Evolutionary conservation across 2,797 vertebrate species (phyloP).

Genomic region (Gobio occitaniae): DNA sequence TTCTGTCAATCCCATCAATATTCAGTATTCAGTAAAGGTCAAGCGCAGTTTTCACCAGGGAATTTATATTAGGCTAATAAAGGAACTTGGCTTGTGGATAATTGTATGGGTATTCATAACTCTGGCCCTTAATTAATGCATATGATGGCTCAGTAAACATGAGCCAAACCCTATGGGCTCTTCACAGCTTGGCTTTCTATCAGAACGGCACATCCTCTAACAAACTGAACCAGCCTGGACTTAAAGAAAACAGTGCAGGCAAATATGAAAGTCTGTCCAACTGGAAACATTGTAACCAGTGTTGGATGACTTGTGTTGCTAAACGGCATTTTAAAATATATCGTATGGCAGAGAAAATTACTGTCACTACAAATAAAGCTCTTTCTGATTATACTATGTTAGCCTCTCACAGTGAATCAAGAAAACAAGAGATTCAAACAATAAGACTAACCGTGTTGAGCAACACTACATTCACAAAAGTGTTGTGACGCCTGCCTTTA

Average conservation of each 20-base stretch:
- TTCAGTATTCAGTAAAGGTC: slow-evolving; percentile 66
- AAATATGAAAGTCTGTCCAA: background rate
- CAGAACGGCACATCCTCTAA: slow-evolving; percentile 9
- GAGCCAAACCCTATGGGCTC: slow-evolving; percentile 72
- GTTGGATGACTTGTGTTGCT: too few species aligned
- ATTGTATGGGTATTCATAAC: slow-evolving; percentile 75
- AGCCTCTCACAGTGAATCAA: too few species aligned
- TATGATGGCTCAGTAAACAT: slow-evolving; percentile 69
- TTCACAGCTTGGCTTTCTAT: slow-evolving; percentile 33
- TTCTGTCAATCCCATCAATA: slow-evolving; percentile 66
- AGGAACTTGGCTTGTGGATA: slow-evolving; percentile 35
- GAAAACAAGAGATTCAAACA: too few species aligned
- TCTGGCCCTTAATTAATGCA: slow-evolving; percentile 60
- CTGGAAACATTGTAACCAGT: background rate
- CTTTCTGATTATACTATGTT: too few species aligned
- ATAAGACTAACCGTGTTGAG: too few species aligned
- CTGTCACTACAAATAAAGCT: too few species aligned
- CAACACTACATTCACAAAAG: too few species aligned
- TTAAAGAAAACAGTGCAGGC: background rate
- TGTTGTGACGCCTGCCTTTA: too few species aligned
- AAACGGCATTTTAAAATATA: too few species aligned
- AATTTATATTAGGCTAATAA: slow-evolving; percentile 74
- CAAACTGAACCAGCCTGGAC: background rate
- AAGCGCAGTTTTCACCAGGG: slow-evolving; percentile 65
- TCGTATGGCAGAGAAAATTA: too few species aligned